Evolutionary conservation across 2,113 vertebrate species (phyloP), one percentile per base, ranked within the genome.

Genomic region (Cygnus atratus): DNA sequence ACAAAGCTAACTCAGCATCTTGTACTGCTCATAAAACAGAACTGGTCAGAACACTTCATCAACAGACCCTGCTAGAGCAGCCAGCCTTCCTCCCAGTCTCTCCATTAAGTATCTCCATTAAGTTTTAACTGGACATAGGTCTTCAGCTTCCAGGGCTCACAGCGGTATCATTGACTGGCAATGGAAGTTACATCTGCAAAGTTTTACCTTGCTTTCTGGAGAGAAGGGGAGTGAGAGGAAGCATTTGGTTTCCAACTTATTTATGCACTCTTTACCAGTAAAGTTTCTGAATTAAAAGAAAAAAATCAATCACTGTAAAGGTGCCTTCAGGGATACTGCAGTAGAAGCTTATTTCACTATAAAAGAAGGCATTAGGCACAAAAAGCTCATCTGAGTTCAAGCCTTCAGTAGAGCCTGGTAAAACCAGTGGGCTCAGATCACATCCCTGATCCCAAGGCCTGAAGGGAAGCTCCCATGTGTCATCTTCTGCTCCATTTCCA

Each of bases 231-330:
- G 9, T 0, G 1, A 84, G n/a, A 9, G 33, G 52, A 41, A n/a
- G 37, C 0, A 0, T 63, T 68, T 33, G 46, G 58, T 33, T 58
- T 86, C 43, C 41, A 41, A 62, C 14, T 28, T 0, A 9, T 16
- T 31, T 4, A 54, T 9, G 11, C 12, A 31, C 19, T 71, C 37
- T 24, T 66, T 21, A 59, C 19, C 54, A 10, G 28, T 43, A 66
- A 44, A 33, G 19, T 28, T 33, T 31, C 41, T 44, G 39, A 26
- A 43, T 43, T 20, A 50, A 50, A 50, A 59, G 18, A 24, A 31
- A 25, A 35, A n/a, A 35, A 19, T 29, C 41, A n/a, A 57, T 44
- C 31, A 59, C 35, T 22, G 59, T 46, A 28, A 12, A 52, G 37
- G 24, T 10, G 31, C 24, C 25, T 79, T 61, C 13, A 17, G 48